Evolutionary conservation across 2,888 invertebrate genomes (phyloP).

Genomic region (Drosophila buzzatii): DNA sequence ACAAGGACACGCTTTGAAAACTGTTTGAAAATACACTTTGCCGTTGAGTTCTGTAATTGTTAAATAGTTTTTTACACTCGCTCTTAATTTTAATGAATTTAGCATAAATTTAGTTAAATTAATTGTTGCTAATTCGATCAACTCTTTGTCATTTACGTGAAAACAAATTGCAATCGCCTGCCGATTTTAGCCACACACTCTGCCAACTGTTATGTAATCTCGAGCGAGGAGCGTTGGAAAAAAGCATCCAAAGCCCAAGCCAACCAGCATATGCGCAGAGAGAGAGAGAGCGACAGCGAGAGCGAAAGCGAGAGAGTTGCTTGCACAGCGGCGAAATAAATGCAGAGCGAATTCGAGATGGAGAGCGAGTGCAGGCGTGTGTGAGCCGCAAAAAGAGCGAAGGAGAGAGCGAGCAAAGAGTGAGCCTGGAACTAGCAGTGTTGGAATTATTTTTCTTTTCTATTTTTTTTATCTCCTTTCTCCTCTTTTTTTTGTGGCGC

Average conservation of each 20-base stretch:
- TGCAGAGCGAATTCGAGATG: constrained; percentile 13
- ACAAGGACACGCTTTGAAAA: constrained; percentile 61
- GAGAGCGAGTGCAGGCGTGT: constrained; percentile 10
- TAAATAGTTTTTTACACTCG: constrained; percentile 11
- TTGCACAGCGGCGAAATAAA: not conserved
- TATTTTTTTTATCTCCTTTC: not conserved
- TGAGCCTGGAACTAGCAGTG: constrained; percentile 42
- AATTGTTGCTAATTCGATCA: constrained; percentile 41
- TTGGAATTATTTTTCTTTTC: constrained; percentile 36
- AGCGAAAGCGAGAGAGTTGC: not conserved
- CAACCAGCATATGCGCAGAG: constrained; percentile 56
- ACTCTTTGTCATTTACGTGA: constrained; percentile 56
- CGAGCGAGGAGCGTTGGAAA: constrained; percentile 56
- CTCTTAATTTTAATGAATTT: constrained; percentile 31
- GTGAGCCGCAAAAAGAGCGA: constrained; percentile 15
- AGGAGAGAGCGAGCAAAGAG: not conserved
- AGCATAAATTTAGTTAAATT: constrained; percentile 39
- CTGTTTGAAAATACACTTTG: constrained; percentile 7
- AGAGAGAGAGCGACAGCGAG: constrained; percentile 7
- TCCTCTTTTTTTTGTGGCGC: constrained; percentile 33
- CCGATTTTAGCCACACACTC: constrained; percentile 71
- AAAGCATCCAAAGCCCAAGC: constrained; percentile 62
- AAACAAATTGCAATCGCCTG: constrained; percentile 61
- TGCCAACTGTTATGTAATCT: constrained; percentile 83
- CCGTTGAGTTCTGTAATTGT: not conserved